Percentiles rank a stretch among this genome's conserved stretches.
These are phyloP conservation scores for Eueides isabella DNA, from an alignment of 1,140 invertebrate genomes.

Conservation along the genomic window DNA sequence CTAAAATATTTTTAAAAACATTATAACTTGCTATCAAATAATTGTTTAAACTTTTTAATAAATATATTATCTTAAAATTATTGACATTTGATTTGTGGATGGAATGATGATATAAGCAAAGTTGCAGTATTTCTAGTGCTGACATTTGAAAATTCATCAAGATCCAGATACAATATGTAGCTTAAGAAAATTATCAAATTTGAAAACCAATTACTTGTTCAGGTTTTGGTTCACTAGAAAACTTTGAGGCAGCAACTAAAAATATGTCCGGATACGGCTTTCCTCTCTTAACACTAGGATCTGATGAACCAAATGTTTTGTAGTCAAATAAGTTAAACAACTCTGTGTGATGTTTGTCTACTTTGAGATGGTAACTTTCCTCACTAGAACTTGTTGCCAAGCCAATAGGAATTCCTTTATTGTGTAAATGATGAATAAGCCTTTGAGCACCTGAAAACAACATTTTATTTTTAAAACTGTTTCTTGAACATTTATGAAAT, in stretches of 20 bases:
- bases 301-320: conserved; percentile 86
- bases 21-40: not conserved
- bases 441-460: conserved; percentile 85
- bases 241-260: conserved; percentile 86
- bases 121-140: too few species aligned
- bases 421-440: conserved; percentile 86
- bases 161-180: too few species aligned
- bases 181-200: not conserved
- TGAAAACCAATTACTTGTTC: conserved; percentile 74
- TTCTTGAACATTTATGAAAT: too few species aligned
- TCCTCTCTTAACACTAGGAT: conserved; percentile 88
- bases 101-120: too few species aligned
- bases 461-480: conserved; percentile 9
- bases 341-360: conserved; percentile 85
- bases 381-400: conserved; percentile 89
- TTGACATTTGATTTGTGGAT: too few species aligned
- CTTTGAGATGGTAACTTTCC: conserved; percentile 86
- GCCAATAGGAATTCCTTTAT: conserved; percentile 86
- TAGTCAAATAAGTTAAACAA: conserved; percentile 86
- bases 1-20: conserved; percentile 68
- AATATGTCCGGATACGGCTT: conserved; percentile 92
- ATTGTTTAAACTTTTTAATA: not conserved
- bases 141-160: too few species aligned
- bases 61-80: not conserved
- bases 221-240: conserved; percentile 84